Conservation (phyloP, 2,888 invertebrate species). For the Fragum fragum region DNA sequence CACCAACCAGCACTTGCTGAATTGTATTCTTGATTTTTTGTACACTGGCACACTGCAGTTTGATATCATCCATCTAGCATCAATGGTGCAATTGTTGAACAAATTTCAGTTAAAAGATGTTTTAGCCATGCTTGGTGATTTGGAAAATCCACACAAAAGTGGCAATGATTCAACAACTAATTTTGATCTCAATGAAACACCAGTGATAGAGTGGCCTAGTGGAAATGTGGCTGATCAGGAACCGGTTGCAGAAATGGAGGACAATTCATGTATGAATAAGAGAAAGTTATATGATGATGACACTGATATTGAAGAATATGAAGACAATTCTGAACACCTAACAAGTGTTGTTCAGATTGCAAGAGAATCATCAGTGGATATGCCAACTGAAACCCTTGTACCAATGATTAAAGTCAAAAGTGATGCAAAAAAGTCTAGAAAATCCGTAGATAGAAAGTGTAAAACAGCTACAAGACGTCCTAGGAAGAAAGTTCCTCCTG, state of each 20-base stretch:
- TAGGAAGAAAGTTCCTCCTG: neutral
- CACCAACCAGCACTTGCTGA: slow-evolving; percentile 8
- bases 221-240: neutral
- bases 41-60: slow-evolving; percentile 38
- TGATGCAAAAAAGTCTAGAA: neutral
- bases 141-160: neutral
- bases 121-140: neutral
- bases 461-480: neutral
- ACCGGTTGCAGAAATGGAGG: neutral
- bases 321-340: neutral
- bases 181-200: neutral
- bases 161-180: neutral
- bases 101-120: slow-evolving; percentile 8
- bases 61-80: neutral
- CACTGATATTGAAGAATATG: neutral
- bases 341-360: neutral
- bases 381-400: neutral
- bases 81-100: slow-evolving; percentile 13
- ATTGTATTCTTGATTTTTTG: slow-evolving; percentile 29
- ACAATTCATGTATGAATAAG: neutral
- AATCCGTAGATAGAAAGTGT: neutral
- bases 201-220: neutral
- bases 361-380: neutral
- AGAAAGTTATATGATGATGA: neutral
- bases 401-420: neutral